phyloP scores from a whole-genome alignment of 2,113 vertebrate genomes.

The Cyprinodon tularosa region DNA sequence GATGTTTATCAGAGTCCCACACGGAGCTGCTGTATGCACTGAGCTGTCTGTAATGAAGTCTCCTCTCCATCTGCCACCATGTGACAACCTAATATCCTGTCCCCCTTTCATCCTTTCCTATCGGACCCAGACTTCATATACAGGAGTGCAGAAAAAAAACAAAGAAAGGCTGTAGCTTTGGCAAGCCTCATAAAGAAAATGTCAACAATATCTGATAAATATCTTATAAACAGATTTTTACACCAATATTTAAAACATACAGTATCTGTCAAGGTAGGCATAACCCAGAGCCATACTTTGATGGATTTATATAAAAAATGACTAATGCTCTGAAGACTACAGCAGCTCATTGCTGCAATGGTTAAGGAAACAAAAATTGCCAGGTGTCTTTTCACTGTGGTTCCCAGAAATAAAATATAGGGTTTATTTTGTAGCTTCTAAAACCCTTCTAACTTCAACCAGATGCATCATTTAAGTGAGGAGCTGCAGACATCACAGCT shows the following conservation, averaged over 20 bases:
- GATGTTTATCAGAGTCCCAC: conserved; percentile 75
- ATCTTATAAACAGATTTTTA: background rate
- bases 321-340: background rate
- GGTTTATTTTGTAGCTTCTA: background rate
- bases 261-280: background rate
- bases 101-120: conserved; percentile 48
- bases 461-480: background rate
- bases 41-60: conserved; percentile 74
- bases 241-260: background rate
- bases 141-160: conserved; percentile 39
- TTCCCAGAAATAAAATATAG: background rate
- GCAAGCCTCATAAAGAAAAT: conserved; percentile 1
- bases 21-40: conserved; percentile 59
- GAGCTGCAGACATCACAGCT: too few species aligned
- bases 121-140: conserved; percentile 64
- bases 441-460: background rate
- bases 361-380: background rate
- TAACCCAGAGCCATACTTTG: background rate
- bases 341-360: background rate
- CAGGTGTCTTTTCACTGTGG: background rate
- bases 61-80: conserved; percentile 62
- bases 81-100: conserved; percentile 81
- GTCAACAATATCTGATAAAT: background rate
- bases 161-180: conserved; percentile 15
- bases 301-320: background rate